Percentiles rank a stretch among this genome's conserved stretches.
Evolutionary conservation across 2,113 vertebrate species (phyloP).

Genomic region (Climacteris rufus): DNA sequence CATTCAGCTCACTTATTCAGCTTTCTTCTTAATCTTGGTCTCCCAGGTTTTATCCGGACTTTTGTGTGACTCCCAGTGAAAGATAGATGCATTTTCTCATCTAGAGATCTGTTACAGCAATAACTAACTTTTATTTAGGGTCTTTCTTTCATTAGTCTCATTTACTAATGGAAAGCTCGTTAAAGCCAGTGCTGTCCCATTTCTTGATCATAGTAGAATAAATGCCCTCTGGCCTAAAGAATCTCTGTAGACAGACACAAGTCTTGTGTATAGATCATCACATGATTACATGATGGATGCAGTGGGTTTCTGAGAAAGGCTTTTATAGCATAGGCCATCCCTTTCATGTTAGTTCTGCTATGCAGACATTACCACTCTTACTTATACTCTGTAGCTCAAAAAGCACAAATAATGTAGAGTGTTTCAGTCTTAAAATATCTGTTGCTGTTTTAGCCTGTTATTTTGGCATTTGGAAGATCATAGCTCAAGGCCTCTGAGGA

Average conservation of each 20-base stretch:
- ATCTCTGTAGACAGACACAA: background rate
- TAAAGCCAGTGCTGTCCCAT: background rate
- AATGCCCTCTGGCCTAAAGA: background rate
- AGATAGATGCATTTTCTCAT: background rate
- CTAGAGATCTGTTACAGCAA: background rate
- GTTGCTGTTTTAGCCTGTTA: background rate
- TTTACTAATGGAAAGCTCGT: background rate
- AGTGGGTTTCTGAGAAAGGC: background rate
- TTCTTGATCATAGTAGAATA: background rate
- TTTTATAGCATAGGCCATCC: background rate
- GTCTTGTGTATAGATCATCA: background rate
- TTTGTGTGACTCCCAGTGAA: background rate
- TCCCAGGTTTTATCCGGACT: background rate
- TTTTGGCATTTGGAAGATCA: background rate
- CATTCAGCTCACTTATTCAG: background rate
- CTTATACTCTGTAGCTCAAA: background rate
- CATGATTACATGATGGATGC: background rate
- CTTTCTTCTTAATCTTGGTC: background rate
- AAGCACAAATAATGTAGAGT: background rate
- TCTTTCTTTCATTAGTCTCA: background rate
- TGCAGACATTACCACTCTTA: accelerated
- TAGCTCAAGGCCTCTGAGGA: background rate
- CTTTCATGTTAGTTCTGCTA: background rate
- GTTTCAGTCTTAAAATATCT: background rate
- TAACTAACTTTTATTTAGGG: background rate